Base-by-base conservation (phyloP, 2,888 invertebrate species). In the Platycheirus rosarum region DNA sequence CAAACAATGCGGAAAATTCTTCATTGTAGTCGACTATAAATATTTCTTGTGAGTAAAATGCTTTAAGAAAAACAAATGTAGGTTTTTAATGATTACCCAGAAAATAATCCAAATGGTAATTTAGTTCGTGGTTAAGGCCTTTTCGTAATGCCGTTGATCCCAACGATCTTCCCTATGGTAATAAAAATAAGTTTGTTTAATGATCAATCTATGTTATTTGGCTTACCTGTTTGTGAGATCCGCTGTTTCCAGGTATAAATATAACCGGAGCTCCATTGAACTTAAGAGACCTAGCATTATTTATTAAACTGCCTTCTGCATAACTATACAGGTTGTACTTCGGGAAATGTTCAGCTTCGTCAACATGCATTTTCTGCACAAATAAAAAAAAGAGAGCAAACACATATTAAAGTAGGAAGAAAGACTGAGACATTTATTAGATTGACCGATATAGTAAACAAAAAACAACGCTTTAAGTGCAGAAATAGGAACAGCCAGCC, bases 191-290 rank as follows among this genome's bases (percentile, higher is more conserved):
- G 18, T 14, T 8, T 20, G 32, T 6, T 42, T 23, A 14, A 37
- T 7, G 3, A 26, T 23, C 23, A 23, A 23, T 23, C 2, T 8
- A 11, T 11, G 2, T 11, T 29, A 18, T 8, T 37, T 11, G 14
- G 26, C 46, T 65, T 71, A 88, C 96, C 93, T 97, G 98, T 91
- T 95, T 96, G 87, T 95, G 94, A 44, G 98, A 98, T 0, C 98
- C 99, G 48, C 95, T 95, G 91, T 98, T 98, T 9, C 99, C 99
- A 13, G 98, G 98, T 73, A 99, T 93, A 91, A 97, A 99, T 55
- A 99, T 92, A 0, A 99, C 96, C 5, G 99, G 98, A 51, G 98
- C 95, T 0, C 98, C 98, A 87, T 93, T 93, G 91, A 96, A 96
- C 88, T 93, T 92, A 93, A 94, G 94, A 87, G 93, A 93, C 84